phyloP scores from a whole-genome alignment of 1,140 invertebrate genomes.

The Sitophilus oryzae region DNA sequence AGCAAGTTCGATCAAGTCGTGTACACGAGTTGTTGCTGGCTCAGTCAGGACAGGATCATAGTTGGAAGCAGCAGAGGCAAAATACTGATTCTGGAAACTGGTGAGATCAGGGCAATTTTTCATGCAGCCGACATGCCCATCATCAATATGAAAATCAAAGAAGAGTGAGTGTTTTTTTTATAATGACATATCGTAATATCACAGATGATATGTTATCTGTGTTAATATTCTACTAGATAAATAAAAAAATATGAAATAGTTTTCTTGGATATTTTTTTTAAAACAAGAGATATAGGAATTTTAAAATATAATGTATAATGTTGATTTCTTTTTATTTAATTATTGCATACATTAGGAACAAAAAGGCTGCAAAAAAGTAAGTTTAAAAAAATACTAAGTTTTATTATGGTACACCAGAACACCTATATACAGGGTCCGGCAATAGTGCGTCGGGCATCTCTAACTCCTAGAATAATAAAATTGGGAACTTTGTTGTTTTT shows the following conservation, averaged over 20 bases:
- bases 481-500: too few relatives aligned
- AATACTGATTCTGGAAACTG: constrained; percentile 71
- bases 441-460: too few relatives aligned
- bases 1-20: constrained; percentile 71
- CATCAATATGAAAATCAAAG: constrained; percentile 34
- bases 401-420: too few relatives aligned
- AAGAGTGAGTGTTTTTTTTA: constrained; percentile 23
- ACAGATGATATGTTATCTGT: too few relatives aligned
- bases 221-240: too few relatives aligned
- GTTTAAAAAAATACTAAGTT: background rate
- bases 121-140: constrained; percentile 48
- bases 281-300: background rate
- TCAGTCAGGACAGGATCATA: constrained; percentile 67
- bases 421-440: too few relatives aligned
- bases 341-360: background rate
- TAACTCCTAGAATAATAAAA: too few relatives aligned
- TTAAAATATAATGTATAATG: background rate
- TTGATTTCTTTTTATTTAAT: background rate
- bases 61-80: constrained; percentile 68
- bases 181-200: background rate
- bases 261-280: background rate
- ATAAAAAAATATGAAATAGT: too few relatives aligned
- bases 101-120: constrained; percentile 64
- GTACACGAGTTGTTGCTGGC: constrained; percentile 60
- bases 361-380: constrained; percentile 18